Evolutionary conservation across 1,140 invertebrate species (phyloP), one percentile per base, ranked within the genome.

Genomic region (Choristoneura fumiferana): DNA sequence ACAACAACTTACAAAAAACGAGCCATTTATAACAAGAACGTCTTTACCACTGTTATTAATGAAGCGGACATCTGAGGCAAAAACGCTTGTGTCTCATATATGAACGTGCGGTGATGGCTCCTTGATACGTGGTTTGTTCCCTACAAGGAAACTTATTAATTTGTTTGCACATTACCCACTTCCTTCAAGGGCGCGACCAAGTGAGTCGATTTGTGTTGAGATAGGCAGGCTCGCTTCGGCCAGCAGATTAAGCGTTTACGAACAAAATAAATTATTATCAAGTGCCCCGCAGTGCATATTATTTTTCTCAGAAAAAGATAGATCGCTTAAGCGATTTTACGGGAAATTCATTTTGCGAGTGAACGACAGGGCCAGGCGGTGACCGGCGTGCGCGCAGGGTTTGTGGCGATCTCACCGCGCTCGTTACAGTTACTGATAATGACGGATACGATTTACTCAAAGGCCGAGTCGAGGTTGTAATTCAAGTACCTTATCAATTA

Each of bases 301-400:
- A 79, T 82, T 83, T 81, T 82, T 82, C 76, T 78, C 67, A 64
- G 78, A 75, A 78, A 73, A 79, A 84, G 73, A 79, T 81, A 82
- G 83, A 85, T 85, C 73, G 74, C 67, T 81, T 71, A 73, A 78
- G 73, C 75, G 76, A 84, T 84, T 87, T 84, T 81, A 81, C 78
- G 75, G 72, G 63, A 81, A 84, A 84, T 84, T 84, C 82, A 81
- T 87, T 84, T 81, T 74, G 78, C 72, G 75, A 75, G 69, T 77
- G 67, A 77, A 68, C 70, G 81, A 83, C 78, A 76, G 69, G 70
- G 71, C 65, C 63, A 62, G 66, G 63, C 60, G 69, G 57, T 54
- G 45, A 37, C 52, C 56, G 55, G 33, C 37, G 55, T 58, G 62
- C 58, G 57, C 58, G 35, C 63, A 64, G 74, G 74, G 80, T 84